A percentile compares a stretch with the other conserved stretches of the same genome.
Conservation (phyloP, 2,888 invertebrate genomes). For the Sphecodes monilicornis region DNA sequence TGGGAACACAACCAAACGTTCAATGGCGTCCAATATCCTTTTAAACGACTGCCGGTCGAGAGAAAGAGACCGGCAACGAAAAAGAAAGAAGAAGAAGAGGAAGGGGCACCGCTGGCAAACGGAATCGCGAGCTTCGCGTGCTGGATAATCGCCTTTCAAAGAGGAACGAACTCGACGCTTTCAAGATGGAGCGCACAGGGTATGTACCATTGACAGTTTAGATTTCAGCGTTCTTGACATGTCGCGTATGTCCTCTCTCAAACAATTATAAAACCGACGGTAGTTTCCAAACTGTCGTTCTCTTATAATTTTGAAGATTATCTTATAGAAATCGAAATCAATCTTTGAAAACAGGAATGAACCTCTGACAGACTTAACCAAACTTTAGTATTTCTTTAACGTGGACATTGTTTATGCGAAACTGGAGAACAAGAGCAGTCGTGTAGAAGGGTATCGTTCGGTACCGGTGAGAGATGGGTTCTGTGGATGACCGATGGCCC, state of each 20-base stretch:
- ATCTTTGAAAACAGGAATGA: too few species aligned
- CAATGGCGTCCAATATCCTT: conserved; percentile 56
- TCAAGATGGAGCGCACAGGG: conserved; percentile 15
- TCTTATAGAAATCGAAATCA: neutral
- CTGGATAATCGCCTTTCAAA: conserved; percentile 38
- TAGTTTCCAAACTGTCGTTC: too few species aligned
- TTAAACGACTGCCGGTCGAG: conserved; percentile 21
- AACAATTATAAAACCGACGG: neutral
- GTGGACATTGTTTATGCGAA: neutral
- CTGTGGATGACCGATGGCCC: neutral
- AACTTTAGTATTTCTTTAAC: neutral
- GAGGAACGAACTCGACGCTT: conserved; percentile 9
- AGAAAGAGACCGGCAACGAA: neutral
- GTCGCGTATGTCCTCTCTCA: neutral
- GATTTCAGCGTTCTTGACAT: conserved; percentile 15
- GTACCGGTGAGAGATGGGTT: conserved; percentile 2
- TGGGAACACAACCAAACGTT: conserved; percentile 42
- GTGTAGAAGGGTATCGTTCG: conserved; percentile 7
- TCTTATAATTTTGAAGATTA: neutral
- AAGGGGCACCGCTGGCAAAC: neutral
- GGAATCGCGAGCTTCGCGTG: conserved; percentile 30
- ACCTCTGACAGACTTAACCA: too few species aligned
- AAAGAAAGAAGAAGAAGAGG: neutral
- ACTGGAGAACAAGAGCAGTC: neutral
- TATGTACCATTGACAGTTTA: conserved; percentile 17